These are phyloP conservation scores for Cerceris ruficornis DNA, from an alignment of 2,888 invertebrate species.

Conservation along the genomic window DNA sequence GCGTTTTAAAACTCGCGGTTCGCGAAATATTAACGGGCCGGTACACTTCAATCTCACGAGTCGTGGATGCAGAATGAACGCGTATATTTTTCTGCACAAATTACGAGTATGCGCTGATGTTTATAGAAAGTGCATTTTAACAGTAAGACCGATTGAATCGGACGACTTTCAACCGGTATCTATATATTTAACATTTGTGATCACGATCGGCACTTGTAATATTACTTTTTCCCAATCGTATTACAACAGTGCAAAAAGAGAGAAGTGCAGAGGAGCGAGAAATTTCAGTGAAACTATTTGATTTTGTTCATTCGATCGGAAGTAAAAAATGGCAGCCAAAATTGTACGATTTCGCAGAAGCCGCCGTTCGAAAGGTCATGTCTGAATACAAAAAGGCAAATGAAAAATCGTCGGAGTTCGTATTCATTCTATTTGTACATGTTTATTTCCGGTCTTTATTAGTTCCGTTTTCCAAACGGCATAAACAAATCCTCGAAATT, in stretches of 20 bases:
- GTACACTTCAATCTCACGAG: conserved; percentile 32
- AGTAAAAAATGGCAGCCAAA: too few relatives aligned
- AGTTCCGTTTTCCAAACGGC: too few relatives aligned
- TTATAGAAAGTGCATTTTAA: too few relatives aligned
- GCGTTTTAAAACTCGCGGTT: conserved; percentile 31
- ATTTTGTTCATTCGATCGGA: not conserved
- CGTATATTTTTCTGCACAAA: conserved; percentile 34
- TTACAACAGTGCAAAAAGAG: too few relatives aligned
- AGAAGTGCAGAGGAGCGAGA: not conserved
- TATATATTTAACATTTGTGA: too few relatives aligned
- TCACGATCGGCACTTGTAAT: too few relatives aligned
- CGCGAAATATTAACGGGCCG: conserved; percentile 18
- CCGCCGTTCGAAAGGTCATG: not conserved
- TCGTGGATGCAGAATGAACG: not conserved
- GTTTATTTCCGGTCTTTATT: too few relatives aligned
- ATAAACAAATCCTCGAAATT: too few relatives aligned
- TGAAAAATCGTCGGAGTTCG: not conserved
- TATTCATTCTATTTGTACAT: not conserved
- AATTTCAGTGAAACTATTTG: not conserved
- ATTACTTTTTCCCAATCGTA: too few relatives aligned
- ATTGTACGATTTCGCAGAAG: not conserved
- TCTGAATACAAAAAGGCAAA: not conserved
- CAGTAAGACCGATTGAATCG: too few relatives aligned
- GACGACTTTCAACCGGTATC: too few relatives aligned
- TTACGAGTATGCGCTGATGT: not conserved